Conservation (phyloP, 2,797 vertebrate genomes). For the Pempheris klunzingeri region DNA sequence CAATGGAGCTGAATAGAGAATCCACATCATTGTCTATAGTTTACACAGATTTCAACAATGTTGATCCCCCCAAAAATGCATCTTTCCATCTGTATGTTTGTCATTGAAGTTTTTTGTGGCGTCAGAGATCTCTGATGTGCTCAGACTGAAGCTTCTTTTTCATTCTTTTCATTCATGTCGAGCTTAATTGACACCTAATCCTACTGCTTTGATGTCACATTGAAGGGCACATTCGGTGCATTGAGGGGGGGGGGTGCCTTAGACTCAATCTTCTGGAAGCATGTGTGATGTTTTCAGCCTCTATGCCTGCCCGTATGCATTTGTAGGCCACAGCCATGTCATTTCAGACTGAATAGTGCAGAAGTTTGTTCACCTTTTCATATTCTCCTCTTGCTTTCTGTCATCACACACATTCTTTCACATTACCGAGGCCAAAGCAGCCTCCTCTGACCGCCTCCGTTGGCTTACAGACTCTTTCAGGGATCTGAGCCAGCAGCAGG, state of each 20-base stretch:
- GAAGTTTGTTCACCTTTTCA: background rate
- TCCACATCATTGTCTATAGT: no score
- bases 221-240: conserved; percentile 23
- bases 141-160: conserved; percentile 1
- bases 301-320: background rate
- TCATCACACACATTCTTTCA: background rate
- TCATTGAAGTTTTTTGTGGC: background rate
- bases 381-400: background rate
- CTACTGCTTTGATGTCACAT: conserved; percentile 54
- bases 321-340: background rate
- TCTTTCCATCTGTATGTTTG: conserved; percentile 5
- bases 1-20: no score
- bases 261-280: conserved; percentile 28
- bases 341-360: conserved; percentile 5
- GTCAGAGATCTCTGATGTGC: background rate
- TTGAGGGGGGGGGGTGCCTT: conserved; percentile 32
- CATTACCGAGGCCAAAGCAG: background rate
- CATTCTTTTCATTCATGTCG: conserved; percentile 9
- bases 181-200: conserved; percentile 53
- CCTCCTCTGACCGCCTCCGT: background rate
- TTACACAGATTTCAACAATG: background rate
- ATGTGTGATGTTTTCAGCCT: no score
- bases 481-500: conserved; percentile 35
- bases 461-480: background rate
- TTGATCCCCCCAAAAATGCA: background rate